Evolutionary conservation across 2,113 vertebrate genomes (phyloP).

Genomic region (Proteles cristata): DNA sequence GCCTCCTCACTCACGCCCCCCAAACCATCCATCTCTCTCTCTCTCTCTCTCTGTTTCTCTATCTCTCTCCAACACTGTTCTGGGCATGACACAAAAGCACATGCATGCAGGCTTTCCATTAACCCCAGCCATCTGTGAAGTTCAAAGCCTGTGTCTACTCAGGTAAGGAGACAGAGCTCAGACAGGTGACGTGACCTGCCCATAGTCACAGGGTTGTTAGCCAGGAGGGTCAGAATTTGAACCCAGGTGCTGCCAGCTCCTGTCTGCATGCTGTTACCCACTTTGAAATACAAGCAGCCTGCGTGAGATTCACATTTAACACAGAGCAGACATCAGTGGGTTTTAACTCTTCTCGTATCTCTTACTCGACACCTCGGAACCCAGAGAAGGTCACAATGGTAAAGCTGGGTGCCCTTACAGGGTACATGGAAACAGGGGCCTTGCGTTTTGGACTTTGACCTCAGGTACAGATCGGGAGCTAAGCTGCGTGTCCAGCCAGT

Average conservation of each 20-base stretch:
- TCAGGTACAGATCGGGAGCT: not conserved
- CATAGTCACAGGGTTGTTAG: not conserved
- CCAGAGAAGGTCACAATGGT: not conserved
- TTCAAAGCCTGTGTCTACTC: not conserved
- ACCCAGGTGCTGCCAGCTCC: not conserved
- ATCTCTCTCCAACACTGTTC: fast-evolving
- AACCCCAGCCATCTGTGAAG: not conserved
- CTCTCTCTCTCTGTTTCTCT: too few relatives aligned
- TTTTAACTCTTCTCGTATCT: fast-evolving
- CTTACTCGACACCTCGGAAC: not conserved
- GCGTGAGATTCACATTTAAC: not conserved
- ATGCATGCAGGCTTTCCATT: fast-evolving
- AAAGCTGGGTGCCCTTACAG: not conserved
- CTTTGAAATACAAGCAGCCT: not conserved
- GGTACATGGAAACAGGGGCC: fast-evolving
- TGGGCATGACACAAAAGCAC: not conserved
- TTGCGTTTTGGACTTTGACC: not conserved
- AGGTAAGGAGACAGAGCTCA: not conserved
- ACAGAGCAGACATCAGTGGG: not conserved
- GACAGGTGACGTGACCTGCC: not conserved
- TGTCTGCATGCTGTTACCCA: not conserved
- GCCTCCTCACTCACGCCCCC: not conserved
- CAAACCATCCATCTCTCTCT: not conserved
- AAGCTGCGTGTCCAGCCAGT: not conserved
- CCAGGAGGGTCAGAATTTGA: not conserved